A percentile compares a stretch with the other conserved stretches of the same genome.
phyloP scores from a whole-genome alignment of 2,888 invertebrate species.

The Apamea crenata region DNA sequence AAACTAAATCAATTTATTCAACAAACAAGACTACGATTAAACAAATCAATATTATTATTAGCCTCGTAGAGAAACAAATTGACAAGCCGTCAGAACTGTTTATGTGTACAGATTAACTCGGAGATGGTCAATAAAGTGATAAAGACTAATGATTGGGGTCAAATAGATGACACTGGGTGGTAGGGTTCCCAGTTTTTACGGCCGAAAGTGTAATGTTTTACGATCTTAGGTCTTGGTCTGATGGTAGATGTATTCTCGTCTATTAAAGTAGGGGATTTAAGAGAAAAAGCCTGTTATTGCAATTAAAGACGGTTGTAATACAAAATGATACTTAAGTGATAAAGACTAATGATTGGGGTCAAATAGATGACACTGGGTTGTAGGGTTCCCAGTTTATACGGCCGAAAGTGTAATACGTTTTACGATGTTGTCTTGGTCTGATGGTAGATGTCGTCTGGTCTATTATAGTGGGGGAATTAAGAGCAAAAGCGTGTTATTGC shows the following conservation, averaged over 20 bases:
- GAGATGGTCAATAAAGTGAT: constrained; percentile 71
- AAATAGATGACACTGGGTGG: constrained; percentile 56
- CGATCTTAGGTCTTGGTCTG: background rate
- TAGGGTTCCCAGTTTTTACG: constrained; percentile 47
- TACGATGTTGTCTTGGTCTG: background rate
- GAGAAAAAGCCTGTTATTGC: no score
- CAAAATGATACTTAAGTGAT: constrained; percentile 59
- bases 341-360: constrained; percentile 71
- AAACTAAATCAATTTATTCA: constrained; percentile 10
- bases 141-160: constrained; percentile 71
- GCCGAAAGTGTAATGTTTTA: constrained; percentile 18
- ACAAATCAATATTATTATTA: constrained; percentile 63
- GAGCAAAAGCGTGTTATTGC: background rate
- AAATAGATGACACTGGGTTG: constrained; percentile 57
- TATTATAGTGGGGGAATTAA: background rate
- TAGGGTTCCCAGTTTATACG: constrained; percentile 43
- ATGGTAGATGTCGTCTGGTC: background rate
- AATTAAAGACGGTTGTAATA: no score
- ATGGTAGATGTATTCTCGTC: background rate
- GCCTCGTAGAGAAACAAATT: constrained; percentile 52
- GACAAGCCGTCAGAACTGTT: constrained; percentile 65
- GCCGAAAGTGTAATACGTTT: constrained; percentile 11
- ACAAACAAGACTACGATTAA: constrained; percentile 46
- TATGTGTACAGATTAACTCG: constrained; percentile 62
- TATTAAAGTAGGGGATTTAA: background rate